Evolutionary conservation across 1,140 invertebrate genomes (phyloP), one percentile per base, ranked within the genome.

Genomic region (Rhopalosiphum maidis): DNA sequence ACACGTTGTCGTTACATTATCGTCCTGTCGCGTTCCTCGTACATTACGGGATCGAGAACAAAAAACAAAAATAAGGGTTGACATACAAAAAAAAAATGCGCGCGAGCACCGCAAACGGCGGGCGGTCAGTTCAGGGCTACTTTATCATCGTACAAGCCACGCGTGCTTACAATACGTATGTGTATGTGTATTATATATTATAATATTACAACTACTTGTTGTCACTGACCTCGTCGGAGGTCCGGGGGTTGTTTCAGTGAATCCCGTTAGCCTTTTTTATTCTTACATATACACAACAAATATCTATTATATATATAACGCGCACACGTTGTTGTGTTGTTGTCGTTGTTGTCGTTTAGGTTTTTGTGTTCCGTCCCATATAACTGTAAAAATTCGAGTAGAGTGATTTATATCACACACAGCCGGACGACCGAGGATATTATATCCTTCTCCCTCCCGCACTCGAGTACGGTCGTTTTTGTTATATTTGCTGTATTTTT

Each of bases 201-300:
- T 68, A 77, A 77, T 77, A 77, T n/a, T 30, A 77, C 37, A 68
- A 90, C 89, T 90, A 90, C 89, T 90, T 90, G 89, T 90, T 90
- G 89, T 43, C 89, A 51, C 51, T 35, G 54, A 68, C 89, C 23
- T 60, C 35, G 37, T 43, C 54, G 55, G 23, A 9, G 15, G 11
- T 60, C 48, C 87, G 22, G 41, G 88, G 88, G 51, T 89, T 35
- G 51, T 77, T 77, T 30, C n/a, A 77, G 43, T 2, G 51, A 43
- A 86, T 89, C n/a, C 88, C 88, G 88, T 89, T 89, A 89, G 46
- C 41, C 21, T 87, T 87, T 87, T 85, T 85, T 85, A 41, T 85
- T 85, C 37, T 85, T 83, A 9, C 21, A 37, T 21, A 35, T 77
- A 21, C 22, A 37, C 22, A 2, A 30, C 9, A 68, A 18, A 30